Conservation (phyloP, 1,140 invertebrate species). For the Periplaneta americana region DNA sequence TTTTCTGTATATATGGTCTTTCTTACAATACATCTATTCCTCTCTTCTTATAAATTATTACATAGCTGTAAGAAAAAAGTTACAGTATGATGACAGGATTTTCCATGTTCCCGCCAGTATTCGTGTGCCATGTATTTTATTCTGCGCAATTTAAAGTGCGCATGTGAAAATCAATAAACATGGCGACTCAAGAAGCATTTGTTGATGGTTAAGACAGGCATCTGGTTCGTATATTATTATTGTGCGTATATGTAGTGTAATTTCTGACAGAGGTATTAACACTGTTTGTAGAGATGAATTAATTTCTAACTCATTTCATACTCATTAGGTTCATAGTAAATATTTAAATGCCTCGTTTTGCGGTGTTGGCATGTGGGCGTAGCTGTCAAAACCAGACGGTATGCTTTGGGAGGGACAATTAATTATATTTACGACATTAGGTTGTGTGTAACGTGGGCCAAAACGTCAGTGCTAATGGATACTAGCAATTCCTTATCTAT, state of each 20-base stretch:
- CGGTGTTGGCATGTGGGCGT: not conserved
- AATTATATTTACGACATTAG: not conserved
- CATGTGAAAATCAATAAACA: conserved; percentile 5
- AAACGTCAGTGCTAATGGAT: no score
- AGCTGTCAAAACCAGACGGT: not conserved
- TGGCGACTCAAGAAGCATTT: not conserved
- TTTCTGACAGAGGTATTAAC: not conserved
- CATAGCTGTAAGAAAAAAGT: no score
- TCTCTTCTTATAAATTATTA: no score
- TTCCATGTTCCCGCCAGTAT: not conserved
- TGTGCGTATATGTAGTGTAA: not conserved
- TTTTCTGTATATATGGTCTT: no score
- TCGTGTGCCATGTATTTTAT: not conserved
- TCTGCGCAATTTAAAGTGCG: not conserved
- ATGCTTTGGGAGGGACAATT: not conserved
- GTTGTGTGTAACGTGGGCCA: not conserved
- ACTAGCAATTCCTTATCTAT: no score
- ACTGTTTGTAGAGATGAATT: not conserved
- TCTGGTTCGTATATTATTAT: not conserved
- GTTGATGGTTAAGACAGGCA: not conserved
- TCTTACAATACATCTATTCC: no score
- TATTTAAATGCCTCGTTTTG: not conserved
- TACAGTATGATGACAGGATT: no score
- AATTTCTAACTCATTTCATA: not conserved
- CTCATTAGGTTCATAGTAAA: not conserved